These are phyloP conservation scores for Amblyopsis hoosieri DNA, from an alignment of 2,797 vertebrate genomes.

Conservation along the genomic window DNA sequence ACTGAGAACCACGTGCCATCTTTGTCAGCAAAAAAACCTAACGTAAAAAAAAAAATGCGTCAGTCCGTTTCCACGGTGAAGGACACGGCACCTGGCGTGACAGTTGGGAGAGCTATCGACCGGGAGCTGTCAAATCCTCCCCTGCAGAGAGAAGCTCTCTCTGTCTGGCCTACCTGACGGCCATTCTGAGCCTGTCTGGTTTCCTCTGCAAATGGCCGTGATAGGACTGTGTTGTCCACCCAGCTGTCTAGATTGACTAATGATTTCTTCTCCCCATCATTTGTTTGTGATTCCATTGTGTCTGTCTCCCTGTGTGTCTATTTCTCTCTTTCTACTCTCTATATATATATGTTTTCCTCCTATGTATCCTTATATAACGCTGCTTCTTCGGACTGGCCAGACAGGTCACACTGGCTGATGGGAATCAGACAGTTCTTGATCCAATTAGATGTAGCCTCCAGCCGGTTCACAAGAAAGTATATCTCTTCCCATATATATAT, in stretches of 20 bases:
- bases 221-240: neutral
- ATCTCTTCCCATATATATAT: slow-evolving; percentile 20
- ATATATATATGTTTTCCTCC: neutral
- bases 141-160: slow-evolving; percentile 46
- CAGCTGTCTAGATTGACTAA: neutral
- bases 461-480: slow-evolving; percentile 54
- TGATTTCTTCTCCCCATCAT: neutral
- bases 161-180: neutral
- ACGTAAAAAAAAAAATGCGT: slow-evolving; percentile 23
- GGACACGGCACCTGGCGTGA: slow-evolving; percentile 63
- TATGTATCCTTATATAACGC: slow-evolving; percentile 48
- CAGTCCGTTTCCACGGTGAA: slow-evolving; percentile 66
- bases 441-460: slow-evolving; percentile 69
- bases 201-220: slow-evolving; percentile 41
- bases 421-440: slow-evolving; percentile 74
- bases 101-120: slow-evolving; percentile 71
- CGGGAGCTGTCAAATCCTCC: slow-evolving; percentile 64
- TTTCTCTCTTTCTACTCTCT: neutral
- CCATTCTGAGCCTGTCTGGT: slow-evolving; percentile 20
- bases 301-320: neutral
- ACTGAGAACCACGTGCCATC: too few relatives aligned
- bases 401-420: slow-evolving; percentile 66
- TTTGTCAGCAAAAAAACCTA: too few relatives aligned
- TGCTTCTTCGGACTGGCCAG: slow-evolving; percentile 51
- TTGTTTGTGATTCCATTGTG: slow-evolving; percentile 7